Conservation (phyloP, 2,888 invertebrate species). For the Lasius fuliginosus region DNA sequence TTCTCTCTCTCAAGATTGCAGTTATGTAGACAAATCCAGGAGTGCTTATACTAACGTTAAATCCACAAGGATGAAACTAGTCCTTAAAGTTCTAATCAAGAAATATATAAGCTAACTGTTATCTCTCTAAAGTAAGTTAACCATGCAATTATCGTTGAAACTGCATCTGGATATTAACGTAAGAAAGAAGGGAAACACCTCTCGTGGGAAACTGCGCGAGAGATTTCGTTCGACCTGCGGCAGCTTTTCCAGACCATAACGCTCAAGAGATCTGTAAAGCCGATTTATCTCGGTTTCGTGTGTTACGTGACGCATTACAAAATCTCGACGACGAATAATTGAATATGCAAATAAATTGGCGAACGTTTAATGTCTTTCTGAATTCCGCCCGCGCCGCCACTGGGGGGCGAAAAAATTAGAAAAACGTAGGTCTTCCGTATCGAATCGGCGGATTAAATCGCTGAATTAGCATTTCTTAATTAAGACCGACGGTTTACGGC, state of each 20-base stretch:
- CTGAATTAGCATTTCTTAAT: slow-evolving; percentile 67
- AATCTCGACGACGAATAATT: slow-evolving; percentile 44
- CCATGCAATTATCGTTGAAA: slow-evolving; percentile 37
- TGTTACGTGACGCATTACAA: slow-evolving; percentile 22
- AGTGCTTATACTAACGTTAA: slow-evolving; percentile 8
- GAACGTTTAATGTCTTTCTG: slow-evolving; percentile 52
- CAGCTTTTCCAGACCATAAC: slow-evolving; percentile 39
- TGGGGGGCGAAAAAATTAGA: slow-evolving; percentile 48
- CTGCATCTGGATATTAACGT: slow-evolving; percentile 22
- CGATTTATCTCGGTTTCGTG: slow-evolving; percentile 32
- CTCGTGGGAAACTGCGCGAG: slow-evolving; percentile 41
- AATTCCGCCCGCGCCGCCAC: slow-evolving; percentile 33
- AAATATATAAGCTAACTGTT: background rate
- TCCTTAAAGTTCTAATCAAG: background rate
- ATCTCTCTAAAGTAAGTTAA: slow-evolving; percentile 20
- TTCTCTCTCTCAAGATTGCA: background rate
- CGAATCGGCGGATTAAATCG: slow-evolving; percentile 63
- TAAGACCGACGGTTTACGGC: slow-evolving; percentile 64
- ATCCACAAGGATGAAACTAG: background rate
- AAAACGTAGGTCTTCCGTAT: slow-evolving; percentile 60
- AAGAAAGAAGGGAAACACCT: background rate
- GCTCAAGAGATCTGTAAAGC: slow-evolving; percentile 25
- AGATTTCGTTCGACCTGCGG: slow-evolving; percentile 29
- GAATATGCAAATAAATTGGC: slow-evolving; percentile 40
- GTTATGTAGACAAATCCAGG: background rate